Evolutionary conservation across 1,140 invertebrate species (phyloP).

Genomic region (Drosophila mayri): DNA sequence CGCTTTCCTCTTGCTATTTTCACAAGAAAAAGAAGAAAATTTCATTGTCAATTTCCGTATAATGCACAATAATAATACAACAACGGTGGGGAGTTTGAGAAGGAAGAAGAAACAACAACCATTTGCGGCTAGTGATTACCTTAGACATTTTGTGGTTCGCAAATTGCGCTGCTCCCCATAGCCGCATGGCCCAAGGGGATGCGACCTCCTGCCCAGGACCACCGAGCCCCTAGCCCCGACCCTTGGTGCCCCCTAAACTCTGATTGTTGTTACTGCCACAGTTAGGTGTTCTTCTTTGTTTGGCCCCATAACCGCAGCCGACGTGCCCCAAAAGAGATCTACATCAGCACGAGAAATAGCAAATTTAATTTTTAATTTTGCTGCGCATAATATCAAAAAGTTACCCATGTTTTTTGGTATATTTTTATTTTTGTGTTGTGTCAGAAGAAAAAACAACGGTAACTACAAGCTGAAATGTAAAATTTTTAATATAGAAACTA

Average conservation of each 20-base stretch:
- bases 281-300: conserved; percentile 30
- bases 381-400: conserved; percentile 71
- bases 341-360: conserved; percentile 47
- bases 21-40: conserved; percentile 54
- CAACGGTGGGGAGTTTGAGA: conserved; percentile 16
- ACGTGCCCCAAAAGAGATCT: conserved; percentile 57
- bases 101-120: conserved; percentile 62
- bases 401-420: background rate
- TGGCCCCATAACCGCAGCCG: conserved; percentile 21
- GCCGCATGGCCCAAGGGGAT: conserved; percentile 69
- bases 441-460: background rate
- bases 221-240: background rate
- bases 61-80: conserved; percentile 79
- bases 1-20: conserved; percentile 63
- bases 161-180: conserved; percentile 65
- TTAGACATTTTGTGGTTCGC: conserved; percentile 79
- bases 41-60: conserved; percentile 81
- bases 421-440: background rate
- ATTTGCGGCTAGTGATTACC: conserved; percentile 81
- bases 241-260: conserved; percentile 7
- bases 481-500: too few relatives aligned
- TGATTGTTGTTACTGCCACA: conserved; percentile 40
- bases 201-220: conserved; percentile 3
- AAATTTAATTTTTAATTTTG: conserved; percentile 80
- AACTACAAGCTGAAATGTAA: background rate